Evolutionary conservation across 2,888 invertebrate genomes (phyloP).

Genomic region (Dasypogon diadema): DNA sequence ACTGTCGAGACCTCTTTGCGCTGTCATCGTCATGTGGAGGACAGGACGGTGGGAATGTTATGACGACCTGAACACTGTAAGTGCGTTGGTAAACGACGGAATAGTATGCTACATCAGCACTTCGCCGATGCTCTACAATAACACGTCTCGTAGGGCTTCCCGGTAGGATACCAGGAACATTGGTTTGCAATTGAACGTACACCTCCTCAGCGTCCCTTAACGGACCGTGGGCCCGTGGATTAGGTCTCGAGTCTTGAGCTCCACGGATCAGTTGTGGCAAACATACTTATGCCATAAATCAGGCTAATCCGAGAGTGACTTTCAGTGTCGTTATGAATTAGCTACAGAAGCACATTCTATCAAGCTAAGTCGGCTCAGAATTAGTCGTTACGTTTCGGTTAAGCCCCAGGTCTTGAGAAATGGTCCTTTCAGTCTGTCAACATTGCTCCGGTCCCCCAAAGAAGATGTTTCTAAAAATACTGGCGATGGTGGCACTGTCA

Average conservation of each 20-base stretch:
- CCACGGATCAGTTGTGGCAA: constrained; percentile 48
- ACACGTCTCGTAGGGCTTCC: constrained; percentile 6
- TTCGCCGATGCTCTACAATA: constrained; percentile 20
- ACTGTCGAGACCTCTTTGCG: not conserved
- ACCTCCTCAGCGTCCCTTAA: constrained; percentile 5
- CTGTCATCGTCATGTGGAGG: not conserved
- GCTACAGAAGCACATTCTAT: constrained; percentile 53
- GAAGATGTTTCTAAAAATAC: constrained; percentile 52
- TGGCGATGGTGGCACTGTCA: constrained; percentile 51
- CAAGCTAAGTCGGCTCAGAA: constrained; percentile 53
- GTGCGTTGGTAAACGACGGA: not conserved
- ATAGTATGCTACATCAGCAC: constrained; percentile 15
- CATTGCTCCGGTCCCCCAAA: constrained; percentile 16
- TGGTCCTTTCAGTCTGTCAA: constrained; percentile 44
- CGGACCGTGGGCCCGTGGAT: not conserved
- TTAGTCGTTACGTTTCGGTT: constrained; percentile 53
- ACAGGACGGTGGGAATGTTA: constrained; percentile 16
- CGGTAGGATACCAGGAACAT: not conserved
- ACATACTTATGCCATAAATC: constrained; percentile 54
- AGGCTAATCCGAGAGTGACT: constrained; percentile 56
- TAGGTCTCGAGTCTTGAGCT: not conserved
- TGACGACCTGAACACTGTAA: not conserved
- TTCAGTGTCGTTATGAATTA: constrained; percentile 56
- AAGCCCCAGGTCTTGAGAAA: constrained; percentile 37
- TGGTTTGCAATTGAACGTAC: not conserved